Evolutionary conservation across 2,113 vertebrate species (phyloP).

Genomic region (Crotalus helleri): DNA sequence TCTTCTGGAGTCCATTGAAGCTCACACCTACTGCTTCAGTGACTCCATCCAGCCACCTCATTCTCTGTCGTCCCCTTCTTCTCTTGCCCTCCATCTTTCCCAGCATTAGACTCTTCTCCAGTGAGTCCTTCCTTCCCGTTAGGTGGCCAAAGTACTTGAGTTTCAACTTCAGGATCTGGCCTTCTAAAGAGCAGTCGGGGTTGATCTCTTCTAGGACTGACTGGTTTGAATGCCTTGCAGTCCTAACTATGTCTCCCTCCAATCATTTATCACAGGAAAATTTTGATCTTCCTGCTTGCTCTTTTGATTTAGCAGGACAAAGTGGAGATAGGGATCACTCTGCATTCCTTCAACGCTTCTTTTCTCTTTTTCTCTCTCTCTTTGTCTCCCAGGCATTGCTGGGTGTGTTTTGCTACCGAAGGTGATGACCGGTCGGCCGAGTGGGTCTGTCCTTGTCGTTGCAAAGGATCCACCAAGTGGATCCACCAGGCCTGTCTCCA

Average conservation of each 20-base stretch:
- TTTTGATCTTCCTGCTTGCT: neutral
- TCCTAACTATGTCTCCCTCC: neutral
- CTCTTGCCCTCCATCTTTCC: no score
- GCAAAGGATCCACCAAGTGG: slow-evolving; percentile 79
- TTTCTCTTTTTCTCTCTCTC: neutral
- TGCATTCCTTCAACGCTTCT: neutral
- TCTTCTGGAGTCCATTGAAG: no score
- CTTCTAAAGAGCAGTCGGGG: no score
- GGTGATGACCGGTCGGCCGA: slow-evolving; percentile 69
- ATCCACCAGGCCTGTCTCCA: slow-evolving; percentile 78
- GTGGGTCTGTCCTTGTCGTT: slow-evolving; percentile 78
- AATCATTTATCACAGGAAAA: neutral
- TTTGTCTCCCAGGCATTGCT: slow-evolving; percentile 66
- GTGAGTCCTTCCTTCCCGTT: no score
- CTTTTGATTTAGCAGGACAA: neutral
- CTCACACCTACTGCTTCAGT: no score
- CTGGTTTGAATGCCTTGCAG: no score
- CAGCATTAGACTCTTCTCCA: no score
- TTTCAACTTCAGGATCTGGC: no score
- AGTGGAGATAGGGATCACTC: neutral
- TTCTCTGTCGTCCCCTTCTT: no score
- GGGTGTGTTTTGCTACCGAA: slow-evolving; percentile 78
- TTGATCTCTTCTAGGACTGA: no score
- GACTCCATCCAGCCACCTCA: no score
- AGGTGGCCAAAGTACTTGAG: no score